Evolutionary conservation across 1,140 invertebrate genomes (phyloP).

Genomic region (Plectrocnemia conspersa): DNA sequence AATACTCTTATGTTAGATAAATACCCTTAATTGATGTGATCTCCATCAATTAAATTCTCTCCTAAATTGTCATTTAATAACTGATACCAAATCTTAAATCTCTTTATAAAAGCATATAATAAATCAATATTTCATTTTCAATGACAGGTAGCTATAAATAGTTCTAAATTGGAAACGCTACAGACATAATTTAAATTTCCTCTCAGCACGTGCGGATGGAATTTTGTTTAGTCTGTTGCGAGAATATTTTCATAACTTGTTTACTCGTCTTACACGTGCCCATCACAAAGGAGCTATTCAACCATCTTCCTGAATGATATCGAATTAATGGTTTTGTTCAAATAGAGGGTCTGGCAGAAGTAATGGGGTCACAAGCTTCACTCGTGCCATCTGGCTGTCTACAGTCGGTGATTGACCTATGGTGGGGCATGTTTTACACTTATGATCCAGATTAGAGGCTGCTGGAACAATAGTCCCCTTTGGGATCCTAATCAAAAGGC

Average conservation of each 20-base stretch:
- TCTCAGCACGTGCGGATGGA: no score
- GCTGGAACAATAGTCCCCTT: conserved; percentile 2
- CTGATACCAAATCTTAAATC: no score
- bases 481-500: background rate
- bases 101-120: no score
- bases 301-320: background rate
- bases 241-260: background rate
- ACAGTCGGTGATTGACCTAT: background rate
- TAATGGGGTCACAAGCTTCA: background rate
- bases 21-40: no score
- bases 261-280: conserved; percentile 3
- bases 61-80: no score
- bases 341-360: background rate
- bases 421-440: background rate
- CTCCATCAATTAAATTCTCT: no score
- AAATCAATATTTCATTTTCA: no score
- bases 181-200: no score
- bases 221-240: conserved; percentile 3
- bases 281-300: background rate
- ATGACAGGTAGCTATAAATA: no score
- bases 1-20: no score
- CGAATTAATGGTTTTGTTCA: background rate
- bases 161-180: no score
- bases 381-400: background rate
- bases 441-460: background rate